Percentiles rank a stretch among this genome's conserved stretches.
Evolutionary conservation across 2,113 vertebrate species (phyloP).

Genomic region (Heterochromis multidens): DNA sequence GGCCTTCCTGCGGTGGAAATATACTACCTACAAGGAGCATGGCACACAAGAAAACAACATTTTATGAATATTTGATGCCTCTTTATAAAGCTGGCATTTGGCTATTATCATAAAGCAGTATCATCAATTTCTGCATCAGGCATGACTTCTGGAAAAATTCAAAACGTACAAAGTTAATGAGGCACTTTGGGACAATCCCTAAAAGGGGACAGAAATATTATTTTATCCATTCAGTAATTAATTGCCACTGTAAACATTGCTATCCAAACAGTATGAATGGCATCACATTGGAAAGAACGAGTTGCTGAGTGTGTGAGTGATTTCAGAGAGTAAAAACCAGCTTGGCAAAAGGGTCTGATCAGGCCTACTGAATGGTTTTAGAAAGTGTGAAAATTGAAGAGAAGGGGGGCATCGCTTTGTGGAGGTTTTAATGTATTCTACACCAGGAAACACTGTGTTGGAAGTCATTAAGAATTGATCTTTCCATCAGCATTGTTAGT

Average conservation of each 20-base stretch:
- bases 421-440: background rate
- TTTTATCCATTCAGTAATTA: background rate
- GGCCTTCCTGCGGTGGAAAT: background rate
- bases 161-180: background rate
- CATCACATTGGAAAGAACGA: background rate
- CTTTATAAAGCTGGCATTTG: background rate
- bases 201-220: background rate
- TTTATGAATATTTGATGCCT: conserved; percentile 23
- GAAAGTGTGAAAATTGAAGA: background rate
- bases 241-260: background rate
- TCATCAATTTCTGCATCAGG: background rate
- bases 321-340: background rate
- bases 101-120: background rate
- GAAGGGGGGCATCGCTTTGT: background rate
- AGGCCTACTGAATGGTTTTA: background rate
- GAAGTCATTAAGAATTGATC: background rate
- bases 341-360: background rate
- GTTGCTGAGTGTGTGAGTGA: background rate
- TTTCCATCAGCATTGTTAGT: background rate
- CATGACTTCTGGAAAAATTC: background rate
- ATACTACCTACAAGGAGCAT: background rate
- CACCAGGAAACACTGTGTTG: background rate
- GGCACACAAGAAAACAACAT: background rate
- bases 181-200: background rate
- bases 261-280: background rate